These are phyloP conservation scores for Glaucidium brasilianum DNA, from an alignment of 2,113 vertebrate genomes.

Conservation along the genomic window DNA sequence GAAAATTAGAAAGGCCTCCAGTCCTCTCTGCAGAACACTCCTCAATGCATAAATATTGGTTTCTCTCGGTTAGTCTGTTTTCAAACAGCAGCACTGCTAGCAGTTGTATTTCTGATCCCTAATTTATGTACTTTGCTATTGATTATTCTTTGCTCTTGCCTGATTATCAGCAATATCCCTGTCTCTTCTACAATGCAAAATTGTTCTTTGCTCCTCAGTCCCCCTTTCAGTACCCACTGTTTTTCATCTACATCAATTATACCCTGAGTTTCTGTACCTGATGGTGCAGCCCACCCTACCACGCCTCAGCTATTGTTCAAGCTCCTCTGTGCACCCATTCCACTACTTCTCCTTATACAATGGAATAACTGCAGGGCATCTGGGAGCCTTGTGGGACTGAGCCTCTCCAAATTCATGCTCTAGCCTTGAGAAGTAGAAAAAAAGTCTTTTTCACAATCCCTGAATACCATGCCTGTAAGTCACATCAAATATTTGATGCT, in stretches of 20 bases:
- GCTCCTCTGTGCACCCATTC: not conserved
- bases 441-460: not conserved
- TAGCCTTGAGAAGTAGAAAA: not conserved
- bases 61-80: constrained; percentile 44
- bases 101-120: constrained; percentile 10
- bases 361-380: not conserved
- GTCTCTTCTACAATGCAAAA: not conserved
- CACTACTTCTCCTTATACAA: not conserved
- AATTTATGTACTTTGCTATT: not conserved
- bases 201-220: not conserved
- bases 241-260: not conserved
- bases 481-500: not conserved
- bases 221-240: not conserved
- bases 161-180: not conserved
- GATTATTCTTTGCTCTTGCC: not conserved
- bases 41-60: constrained; percentile 33
- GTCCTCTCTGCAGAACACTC: constrained; percentile 22
- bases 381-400: not conserved
- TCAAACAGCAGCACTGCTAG: constrained; percentile 41
- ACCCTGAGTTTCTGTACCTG: not conserved
- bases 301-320: not conserved
- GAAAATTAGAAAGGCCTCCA: constrained; percentile 25
- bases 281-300: not conserved
- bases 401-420: not conserved
- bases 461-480: not conserved